Percentiles rank a stretch among this genome's conserved stretches.
Evolutionary conservation across 2,113 vertebrate species (phyloP).

Genomic region (Mustela nigripes): DNA sequence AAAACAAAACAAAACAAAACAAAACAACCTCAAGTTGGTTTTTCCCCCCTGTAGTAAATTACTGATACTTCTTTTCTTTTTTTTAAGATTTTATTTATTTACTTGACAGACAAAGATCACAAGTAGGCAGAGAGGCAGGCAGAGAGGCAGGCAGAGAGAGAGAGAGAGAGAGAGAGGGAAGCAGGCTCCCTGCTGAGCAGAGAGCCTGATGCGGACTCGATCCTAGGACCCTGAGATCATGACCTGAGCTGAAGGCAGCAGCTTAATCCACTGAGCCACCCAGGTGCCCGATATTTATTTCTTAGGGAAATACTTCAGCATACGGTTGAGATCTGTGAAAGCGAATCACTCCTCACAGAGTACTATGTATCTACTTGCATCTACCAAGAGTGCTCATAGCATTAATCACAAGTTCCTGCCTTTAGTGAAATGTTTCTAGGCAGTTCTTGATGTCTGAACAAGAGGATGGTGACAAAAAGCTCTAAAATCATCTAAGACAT

Average conservation of each 20-base stretch:
- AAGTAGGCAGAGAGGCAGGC: too few relatives aligned
- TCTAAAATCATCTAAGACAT: not conserved
- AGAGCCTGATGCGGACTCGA: too few relatives aligned
- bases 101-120: too few relatives aligned
- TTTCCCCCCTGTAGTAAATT: not conserved
- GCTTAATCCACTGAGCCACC: too few relatives aligned
- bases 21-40: not conserved
- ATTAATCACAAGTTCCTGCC: not conserved
- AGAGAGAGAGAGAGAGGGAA: too few relatives aligned
- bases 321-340: not conserved
- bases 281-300: not conserved
- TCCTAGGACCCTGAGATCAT: too few relatives aligned
- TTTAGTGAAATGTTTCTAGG: conserved; percentile 18
- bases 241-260: too few relatives aligned
- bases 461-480: not conserved
- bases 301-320: not conserved
- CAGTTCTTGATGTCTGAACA: not conserved
- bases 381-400: not conserved
- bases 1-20: too few relatives aligned
- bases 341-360: not conserved
- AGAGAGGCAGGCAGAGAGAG: too few relatives aligned
- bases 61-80: not conserved
- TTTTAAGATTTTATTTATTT: too few relatives aligned
- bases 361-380: not conserved
- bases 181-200: too few relatives aligned